Conservation (phyloP, 2,113 vertebrate species). For the Melospiza georgiana region DNA sequence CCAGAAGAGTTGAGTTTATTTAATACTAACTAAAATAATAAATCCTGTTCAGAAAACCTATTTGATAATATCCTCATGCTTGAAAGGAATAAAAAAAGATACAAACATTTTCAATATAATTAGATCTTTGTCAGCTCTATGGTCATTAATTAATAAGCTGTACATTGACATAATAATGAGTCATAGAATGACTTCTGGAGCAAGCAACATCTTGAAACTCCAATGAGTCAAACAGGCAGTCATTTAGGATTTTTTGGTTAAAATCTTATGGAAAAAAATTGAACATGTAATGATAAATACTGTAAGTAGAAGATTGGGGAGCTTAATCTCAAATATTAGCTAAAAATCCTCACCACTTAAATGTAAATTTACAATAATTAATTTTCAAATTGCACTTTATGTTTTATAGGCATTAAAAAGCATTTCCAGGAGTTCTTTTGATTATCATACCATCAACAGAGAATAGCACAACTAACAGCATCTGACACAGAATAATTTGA, state of each 20-base stretch:
- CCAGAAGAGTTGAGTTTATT: conserved; percentile 33
- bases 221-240: not conserved
- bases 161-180: not conserved
- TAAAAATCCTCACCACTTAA: not conserved
- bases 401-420: not conserved
- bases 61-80: not conserved
- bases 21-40: conserved; percentile 41
- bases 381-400: not conserved
- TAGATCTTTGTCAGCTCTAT: not conserved
- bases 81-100: not conserved
- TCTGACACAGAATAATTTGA: not conserved
- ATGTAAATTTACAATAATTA: not conserved
- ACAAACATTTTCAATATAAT: not conserved
- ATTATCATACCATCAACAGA: not conserved
- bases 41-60: not conserved
- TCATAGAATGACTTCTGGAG: not conserved
- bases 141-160: not conserved
- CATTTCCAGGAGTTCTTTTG: not conserved
- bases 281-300: not conserved
- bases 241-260: not conserved
- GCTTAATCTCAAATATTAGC: not conserved
- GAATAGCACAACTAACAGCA: not conserved
- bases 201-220: not conserved
- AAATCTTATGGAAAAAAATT: not conserved
- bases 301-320: not conserved